Conservation (phyloP, 1,140 invertebrate species). For the Tenebrio molitor region DNA sequence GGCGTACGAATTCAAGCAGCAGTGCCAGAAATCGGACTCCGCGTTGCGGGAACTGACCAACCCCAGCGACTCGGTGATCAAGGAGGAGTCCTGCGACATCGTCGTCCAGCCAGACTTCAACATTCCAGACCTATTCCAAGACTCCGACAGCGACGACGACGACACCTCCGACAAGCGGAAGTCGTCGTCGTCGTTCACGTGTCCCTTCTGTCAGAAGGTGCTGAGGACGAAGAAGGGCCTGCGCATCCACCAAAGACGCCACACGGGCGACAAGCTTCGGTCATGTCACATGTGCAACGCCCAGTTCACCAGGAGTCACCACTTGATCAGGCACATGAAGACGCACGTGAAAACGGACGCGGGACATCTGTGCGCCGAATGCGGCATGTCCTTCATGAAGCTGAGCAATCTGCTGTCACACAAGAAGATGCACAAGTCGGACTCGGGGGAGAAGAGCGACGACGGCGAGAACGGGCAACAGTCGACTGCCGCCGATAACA, state of each 20-base stretch:
- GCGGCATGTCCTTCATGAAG: constrained; percentile 43
- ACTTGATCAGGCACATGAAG: constrained; percentile 60
- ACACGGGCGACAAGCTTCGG: constrained; percentile 60
- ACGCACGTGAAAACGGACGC: constrained; percentile 55
- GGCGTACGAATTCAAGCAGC: constrained; percentile 66
- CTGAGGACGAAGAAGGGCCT: constrained; percentile 60
- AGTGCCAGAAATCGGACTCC: constrained; percentile 66
- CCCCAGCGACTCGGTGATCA: constrained; percentile 44
- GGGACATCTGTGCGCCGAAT: constrained; percentile 57
- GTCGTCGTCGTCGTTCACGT: constrained; percentile 49
- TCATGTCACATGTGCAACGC: constrained; percentile 60
- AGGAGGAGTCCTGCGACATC: constrained; percentile 54
- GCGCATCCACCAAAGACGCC: constrained; percentile 62
- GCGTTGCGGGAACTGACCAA: constrained; percentile 68
- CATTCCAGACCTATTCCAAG: constrained; percentile 32
- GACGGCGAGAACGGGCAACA: constrained; percentile 47
- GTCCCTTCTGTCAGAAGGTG: constrained; percentile 59
- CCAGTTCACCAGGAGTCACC: constrained; percentile 60
- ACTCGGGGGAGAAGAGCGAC: constrained; percentile 47
- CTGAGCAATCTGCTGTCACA: constrained; percentile 52
- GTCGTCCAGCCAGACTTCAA: constrained; percentile 62
- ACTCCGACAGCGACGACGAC: constrained; percentile 26
- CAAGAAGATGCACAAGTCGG: constrained; percentile 34
- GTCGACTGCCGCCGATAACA: constrained; percentile 34
- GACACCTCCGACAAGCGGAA: constrained; percentile 47